phyloP scores from a whole-genome alignment of 2,113 vertebrate species.

The Sturnira hondurensis region DNA sequence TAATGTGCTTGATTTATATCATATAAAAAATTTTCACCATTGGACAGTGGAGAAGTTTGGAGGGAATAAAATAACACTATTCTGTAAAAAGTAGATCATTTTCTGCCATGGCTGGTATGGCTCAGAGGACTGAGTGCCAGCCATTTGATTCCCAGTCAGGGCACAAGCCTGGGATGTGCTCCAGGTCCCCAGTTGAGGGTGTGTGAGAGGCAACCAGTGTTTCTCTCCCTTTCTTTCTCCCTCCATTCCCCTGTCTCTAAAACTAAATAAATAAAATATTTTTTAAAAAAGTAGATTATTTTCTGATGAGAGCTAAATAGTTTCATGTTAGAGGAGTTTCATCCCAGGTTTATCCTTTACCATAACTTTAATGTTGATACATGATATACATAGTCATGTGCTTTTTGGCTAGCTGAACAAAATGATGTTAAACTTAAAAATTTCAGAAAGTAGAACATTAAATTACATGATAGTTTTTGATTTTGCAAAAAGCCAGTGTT shows the following conservation, averaged over 20 bases:
- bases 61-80: neutral
- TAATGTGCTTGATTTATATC: neutral
- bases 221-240: no score
- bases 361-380: slow-evolving; percentile 2
- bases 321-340: neutral
- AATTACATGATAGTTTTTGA: neutral
- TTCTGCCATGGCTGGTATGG: no score
- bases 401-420: neutral
- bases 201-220: no score
- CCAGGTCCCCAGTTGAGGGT: no score
- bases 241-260: no score
- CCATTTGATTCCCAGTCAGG: no score
- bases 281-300: neutral
- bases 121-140: no score
- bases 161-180: no score
- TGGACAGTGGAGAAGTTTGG: neutral
- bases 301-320: neutral
- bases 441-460: neutral
- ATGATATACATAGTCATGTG: neutral
- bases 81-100: neutral
- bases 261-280: no score
- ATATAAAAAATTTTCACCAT: neutral
- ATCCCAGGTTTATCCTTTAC: neutral
- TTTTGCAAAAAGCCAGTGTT: neutral
- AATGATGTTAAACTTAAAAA: neutral